Conservation (phyloP, 2,113 vertebrate genomes). For the Choloepus hoffmanni region DNA sequence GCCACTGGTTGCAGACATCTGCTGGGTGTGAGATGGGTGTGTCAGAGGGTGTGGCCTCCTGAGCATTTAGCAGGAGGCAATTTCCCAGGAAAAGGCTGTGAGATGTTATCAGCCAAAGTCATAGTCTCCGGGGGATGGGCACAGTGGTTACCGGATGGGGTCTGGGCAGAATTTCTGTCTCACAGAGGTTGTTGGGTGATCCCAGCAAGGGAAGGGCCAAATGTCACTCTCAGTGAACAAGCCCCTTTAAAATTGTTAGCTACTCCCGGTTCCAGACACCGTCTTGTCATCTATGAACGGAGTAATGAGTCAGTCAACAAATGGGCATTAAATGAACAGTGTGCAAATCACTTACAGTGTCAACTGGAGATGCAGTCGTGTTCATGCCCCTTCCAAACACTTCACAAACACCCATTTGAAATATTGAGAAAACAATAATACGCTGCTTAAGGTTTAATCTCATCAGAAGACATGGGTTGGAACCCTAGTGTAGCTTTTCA, state of each 20-base stretch:
- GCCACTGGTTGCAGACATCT: not conserved
- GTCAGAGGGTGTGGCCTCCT: not conserved
- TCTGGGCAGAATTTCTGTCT: not conserved
- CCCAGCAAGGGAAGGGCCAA: not conserved
- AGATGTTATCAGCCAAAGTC: not conserved
- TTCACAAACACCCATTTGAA: not conserved
- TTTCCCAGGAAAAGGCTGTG: not conserved
- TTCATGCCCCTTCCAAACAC: not conserved
- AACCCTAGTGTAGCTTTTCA: not conserved
- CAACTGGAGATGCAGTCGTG: not conserved
- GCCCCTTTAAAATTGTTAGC: not conserved
- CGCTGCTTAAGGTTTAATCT: not conserved
- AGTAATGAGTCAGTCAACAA: not conserved
- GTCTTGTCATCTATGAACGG: not conserved
- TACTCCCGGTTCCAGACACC: not conserved
- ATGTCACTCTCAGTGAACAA: not conserved
- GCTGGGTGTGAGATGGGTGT: not conserved
- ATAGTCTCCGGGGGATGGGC: not conserved
- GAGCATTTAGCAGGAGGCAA: not conserved
- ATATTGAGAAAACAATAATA: not conserved
- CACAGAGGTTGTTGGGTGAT: not conserved
- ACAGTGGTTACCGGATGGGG: not conserved
- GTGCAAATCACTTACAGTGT: not conserved
- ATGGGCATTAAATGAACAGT: not conserved
- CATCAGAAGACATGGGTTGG: not conserved